These are phyloP conservation scores for Microcaecilia unicolor DNA, from an alignment of 2,797 vertebrate genomes.

Conservation along the genomic window DNA sequence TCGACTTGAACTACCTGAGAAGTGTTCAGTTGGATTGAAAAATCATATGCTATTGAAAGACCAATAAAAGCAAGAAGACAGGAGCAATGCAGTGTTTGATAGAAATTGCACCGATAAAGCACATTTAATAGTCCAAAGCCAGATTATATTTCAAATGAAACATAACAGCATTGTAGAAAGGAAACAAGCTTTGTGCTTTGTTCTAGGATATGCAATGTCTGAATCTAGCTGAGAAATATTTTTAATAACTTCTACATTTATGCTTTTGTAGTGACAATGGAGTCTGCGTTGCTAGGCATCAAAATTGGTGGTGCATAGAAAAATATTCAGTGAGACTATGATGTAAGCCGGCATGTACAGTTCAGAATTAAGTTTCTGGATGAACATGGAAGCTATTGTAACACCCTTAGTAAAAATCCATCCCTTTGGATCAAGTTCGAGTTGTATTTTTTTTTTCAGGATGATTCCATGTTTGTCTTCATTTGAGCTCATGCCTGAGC, in stretches of 20 bases:
- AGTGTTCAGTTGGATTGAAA: no score
- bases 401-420: not conserved
- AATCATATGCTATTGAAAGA: no score
- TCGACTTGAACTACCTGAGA: no score
- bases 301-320: slow-evolving; percentile 26
- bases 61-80: no score
- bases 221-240: slow-evolving; percentile 27
- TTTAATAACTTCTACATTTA: slow-evolving; percentile 25
- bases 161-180: no score
- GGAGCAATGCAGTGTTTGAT: no score
- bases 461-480: not conserved
- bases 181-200: slow-evolving; percentile 25
- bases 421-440: slow-evolving; percentile 3
- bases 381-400: slow-evolving; percentile 3
- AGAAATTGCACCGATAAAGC: no score
- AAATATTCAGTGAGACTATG: slow-evolving; percentile 26
- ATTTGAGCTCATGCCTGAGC: not conserved
- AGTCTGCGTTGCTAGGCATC: slow-evolving; percentile 43
- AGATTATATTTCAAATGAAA: no score
- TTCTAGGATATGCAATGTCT: slow-evolving; percentile 25
- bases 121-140: no score
- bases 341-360: slow-evolving; percentile 13
- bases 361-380: slow-evolving; percentile 18
- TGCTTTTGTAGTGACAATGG: slow-evolving; percentile 33
- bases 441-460: not conserved